Evolutionary conservation across 1,140 invertebrate genomes (phyloP), one percentile per base, ranked within the genome.

Genomic region (Rhynchophorus ferrugineus): DNA sequence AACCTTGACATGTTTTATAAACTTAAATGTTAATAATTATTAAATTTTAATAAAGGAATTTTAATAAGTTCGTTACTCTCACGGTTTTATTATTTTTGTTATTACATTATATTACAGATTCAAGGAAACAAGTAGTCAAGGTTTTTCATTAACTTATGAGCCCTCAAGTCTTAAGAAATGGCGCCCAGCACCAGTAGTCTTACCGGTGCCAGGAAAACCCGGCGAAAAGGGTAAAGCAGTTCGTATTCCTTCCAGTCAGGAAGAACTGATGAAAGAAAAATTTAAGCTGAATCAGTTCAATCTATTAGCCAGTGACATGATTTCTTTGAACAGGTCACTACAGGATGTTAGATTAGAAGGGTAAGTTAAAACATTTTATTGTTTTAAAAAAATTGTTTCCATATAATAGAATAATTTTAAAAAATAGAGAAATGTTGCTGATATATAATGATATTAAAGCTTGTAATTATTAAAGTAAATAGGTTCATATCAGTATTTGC

Each of bases 201-300:
- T 71, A 29, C 83, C 85, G 53, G 72, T 74, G n/a, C 72, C 74
- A 33, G 82, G 84, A 1, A 78, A 70, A 33, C 87, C 88, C 2
- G 95, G 95, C 18, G 94, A 98, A 75, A 78, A 87, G 77, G 95
- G 82, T 33, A 85, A 85, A 67, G 81, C 90, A 20, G 94, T 98
- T 3, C 80, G 84, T 54, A 88, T 96, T 61, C 83, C 90, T 19
- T 72, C 83, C 2, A 84, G 91, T 16, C 80, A 88, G 67, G 87
- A 96, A 63, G 82, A 81, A 38, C 70, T 90, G 21, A 91, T 94
- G 77, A 87, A 95, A 73, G 91, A 96, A 61, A 91, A 93, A 67
- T 98, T 98, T 71, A 95, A 95, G 71, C 78, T 94, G 56, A 97
- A 98, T 76, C 94, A 99, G 74, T 99, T 99, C 73, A 99, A 99